phyloP scores from a whole-genome alignment of 2,113 vertebrate species.

The Eulemur rufifrons region DNA sequence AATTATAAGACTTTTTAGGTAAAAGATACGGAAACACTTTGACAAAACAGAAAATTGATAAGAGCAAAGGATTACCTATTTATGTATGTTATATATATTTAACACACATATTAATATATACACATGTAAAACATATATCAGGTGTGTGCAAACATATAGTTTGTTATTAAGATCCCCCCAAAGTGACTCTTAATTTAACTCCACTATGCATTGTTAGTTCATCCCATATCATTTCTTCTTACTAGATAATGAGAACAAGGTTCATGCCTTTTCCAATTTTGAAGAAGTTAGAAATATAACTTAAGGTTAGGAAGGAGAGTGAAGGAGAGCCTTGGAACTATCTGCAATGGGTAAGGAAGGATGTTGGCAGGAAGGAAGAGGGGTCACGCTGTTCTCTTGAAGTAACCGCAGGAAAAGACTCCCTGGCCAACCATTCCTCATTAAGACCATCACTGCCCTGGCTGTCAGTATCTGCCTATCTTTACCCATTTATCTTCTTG shows the following conservation, averaged over 20 bases:
- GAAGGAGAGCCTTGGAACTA: background rate
- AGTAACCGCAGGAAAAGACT: background rate
- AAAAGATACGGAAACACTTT: background rate
- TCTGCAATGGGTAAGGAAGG: background rate
- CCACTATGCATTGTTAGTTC: background rate
- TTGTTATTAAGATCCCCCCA: background rate
- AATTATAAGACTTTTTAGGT: background rate
- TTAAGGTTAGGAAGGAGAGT: background rate
- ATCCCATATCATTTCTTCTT: background rate
- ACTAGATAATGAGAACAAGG: background rate
- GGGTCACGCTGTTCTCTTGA: background rate
- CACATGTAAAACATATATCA: background rate
- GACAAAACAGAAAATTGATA: background rate
- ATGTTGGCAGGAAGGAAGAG: background rate
- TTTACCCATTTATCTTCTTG: background rate
- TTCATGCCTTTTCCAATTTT: background rate
- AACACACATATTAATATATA: background rate
- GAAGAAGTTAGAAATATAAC: background rate
- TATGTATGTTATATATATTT: background rate
- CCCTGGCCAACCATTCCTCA: too few relatives aligned
- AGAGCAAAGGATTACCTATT: background rate
- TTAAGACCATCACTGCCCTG: accelerated
- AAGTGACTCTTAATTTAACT: background rate
- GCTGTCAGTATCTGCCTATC: background rate
- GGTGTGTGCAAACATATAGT: background rate